Evolutionary conservation across 1,140 invertebrate genomes (phyloP).

Genomic region (Dendroctonus ponderosae): DNA sequence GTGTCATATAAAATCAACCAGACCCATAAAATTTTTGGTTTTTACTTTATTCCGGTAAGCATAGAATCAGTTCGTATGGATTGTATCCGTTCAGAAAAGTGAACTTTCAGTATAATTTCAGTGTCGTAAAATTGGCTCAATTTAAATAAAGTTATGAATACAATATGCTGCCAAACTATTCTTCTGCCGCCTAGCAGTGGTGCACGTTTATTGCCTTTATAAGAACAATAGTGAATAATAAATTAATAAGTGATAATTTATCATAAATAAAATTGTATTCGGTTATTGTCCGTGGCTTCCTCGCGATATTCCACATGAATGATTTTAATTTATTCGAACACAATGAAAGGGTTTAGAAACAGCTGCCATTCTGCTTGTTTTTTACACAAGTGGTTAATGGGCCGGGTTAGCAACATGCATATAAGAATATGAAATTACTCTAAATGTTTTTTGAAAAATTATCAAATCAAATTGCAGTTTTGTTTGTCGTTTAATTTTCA

Average conservation of each 20-base stretch:
- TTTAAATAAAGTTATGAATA: no score
- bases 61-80: no score
- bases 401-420: not conserved
- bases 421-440: no score
- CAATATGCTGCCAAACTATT: not conserved
- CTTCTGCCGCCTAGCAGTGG: not conserved
- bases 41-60: no score
- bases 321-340: slow-evolving; percentile 18
- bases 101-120: no score
- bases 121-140: no score
- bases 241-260: slow-evolving; percentile 17
- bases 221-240: slow-evolving; percentile 23
- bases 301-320: slow-evolving; percentile 20
- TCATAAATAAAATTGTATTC: slow-evolving; percentile 17
- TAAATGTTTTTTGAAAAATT: no score
- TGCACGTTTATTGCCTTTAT: not conserved
- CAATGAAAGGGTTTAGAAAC: slow-evolving; percentile 18
- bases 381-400: not conserved
- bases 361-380: slow-evolving; percentile 11
- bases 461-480: no score
- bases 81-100: no score
- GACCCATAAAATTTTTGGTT: no score
- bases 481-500: no score
- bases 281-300: slow-evolving; percentile 4
- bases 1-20: no score